phyloP scores from a whole-genome alignment of 2,113 vertebrate species.

The Sebastes fasciatus region DNA sequence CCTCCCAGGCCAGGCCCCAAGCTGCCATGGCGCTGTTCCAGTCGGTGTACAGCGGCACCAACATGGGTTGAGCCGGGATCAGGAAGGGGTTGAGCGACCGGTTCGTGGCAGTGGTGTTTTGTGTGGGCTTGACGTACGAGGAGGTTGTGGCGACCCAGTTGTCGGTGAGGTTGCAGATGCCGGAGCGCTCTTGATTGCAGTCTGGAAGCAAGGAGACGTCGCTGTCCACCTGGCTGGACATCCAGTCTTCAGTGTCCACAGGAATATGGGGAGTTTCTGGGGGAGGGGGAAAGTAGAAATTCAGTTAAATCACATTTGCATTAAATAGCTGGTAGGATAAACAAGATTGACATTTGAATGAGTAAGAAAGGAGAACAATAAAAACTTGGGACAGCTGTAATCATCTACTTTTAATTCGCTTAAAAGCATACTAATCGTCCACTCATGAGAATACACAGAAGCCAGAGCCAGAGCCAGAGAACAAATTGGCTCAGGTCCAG shows the following conservation, averaged over 20 bases:
- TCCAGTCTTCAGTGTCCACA: conserved; percentile 70
- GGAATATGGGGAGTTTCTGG: conserved; percentile 26
- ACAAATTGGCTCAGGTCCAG: conserved; percentile 37
- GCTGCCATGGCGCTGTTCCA: conserved; percentile 90
- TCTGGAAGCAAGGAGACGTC: conserved; percentile 76
- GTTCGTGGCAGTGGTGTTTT: conserved; percentile 73
- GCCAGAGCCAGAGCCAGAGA: conserved; percentile 15
- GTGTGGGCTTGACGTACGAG: conserved; percentile 46
- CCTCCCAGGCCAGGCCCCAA: conserved; percentile 93
- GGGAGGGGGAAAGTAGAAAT: not conserved
- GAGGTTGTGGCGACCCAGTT: conserved; percentile 67
- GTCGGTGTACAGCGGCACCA: conserved; percentile 87
- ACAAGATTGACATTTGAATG: not conserved
- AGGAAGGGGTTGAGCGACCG: conserved; percentile 68
- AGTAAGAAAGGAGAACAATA: conserved; percentile 1
- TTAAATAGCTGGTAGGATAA: not conserved
- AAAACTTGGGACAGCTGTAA: not conserved
- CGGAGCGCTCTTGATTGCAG: conserved; percentile 77
- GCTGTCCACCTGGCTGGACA: conserved; percentile 31
- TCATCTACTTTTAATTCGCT: conserved; percentile 17
- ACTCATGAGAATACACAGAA: conserved; percentile 30
- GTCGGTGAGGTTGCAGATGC: conserved; percentile 76
- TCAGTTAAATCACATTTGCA: not conserved
- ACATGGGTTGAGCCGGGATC: conserved; percentile 79
- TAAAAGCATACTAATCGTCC: conserved; percentile 15